phyloP scores from a whole-genome alignment of 2,797 vertebrate species.

The Pipistrellus pipistrellus region DNA sequence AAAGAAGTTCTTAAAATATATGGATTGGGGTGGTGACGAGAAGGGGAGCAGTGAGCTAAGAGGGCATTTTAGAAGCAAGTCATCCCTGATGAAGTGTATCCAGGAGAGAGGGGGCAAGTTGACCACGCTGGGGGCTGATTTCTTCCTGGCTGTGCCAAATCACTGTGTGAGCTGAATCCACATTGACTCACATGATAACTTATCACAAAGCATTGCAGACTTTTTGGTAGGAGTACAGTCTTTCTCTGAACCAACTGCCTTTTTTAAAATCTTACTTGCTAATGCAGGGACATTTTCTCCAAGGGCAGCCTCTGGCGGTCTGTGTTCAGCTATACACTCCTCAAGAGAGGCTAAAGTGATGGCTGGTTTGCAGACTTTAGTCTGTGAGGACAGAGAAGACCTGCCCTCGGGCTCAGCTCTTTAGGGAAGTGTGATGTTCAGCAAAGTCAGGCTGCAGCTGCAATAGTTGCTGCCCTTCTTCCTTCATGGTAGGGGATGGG shows the following conservation, averaged over 20 bases:
- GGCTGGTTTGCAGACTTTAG: neutral
- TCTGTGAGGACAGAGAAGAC: neutral
- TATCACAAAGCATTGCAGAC: neutral
- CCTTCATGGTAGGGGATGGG: fast-evolving
- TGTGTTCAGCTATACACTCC: neutral
- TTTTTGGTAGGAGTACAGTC: neutral
- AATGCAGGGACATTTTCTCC: neutral
- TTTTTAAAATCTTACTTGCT: neutral
- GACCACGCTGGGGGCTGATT: neutral
- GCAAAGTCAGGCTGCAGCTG: neutral
- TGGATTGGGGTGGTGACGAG: neutral
- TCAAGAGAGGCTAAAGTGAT: neutral
- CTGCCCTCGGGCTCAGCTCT: neutral
- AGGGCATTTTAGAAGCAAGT: neutral
- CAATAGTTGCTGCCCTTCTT: neutral
- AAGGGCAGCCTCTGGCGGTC: neutral
- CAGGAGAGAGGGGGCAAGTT: neutral
- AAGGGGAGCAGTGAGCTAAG: neutral
- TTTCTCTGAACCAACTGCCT: neutral
- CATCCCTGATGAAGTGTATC: neutral
- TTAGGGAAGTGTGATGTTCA: neutral
- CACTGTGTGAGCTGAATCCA: neutral
- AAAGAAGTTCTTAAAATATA: neutral
- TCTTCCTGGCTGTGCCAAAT: neutral
- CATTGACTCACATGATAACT: neutral